Percentiles rank a stretch among this genome's conserved stretches.
phyloP scores from a whole-genome alignment of 2,888 invertebrate species.

The Calephelis perditalis region DNA sequence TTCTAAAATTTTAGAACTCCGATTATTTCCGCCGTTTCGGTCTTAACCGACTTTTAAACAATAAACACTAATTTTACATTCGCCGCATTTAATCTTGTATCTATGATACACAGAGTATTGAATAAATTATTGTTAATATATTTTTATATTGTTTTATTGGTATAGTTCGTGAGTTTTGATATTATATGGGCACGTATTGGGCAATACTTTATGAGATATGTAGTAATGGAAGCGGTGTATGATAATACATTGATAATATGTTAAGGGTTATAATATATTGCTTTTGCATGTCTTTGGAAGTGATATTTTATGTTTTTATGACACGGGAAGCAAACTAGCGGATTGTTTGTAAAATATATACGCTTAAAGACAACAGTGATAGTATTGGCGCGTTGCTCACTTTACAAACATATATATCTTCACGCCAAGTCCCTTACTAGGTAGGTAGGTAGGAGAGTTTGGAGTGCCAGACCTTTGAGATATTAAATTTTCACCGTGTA shows the following conservation, averaged over 20 bases:
- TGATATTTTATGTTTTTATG: too few relatives aligned
- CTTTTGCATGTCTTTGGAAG: conserved; percentile 8
- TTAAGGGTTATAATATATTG: conserved; percentile 7
- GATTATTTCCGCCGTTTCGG: background rate
- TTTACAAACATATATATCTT: too few relatives aligned
- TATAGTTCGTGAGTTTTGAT: conserved; percentile 57
- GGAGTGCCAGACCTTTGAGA: too few relatives aligned
- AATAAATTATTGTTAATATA: conserved; percentile 71
- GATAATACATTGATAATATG: conserved; percentile 8
- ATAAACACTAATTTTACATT: conserved; percentile 3
- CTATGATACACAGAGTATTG: conserved; percentile 38
- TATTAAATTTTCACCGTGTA: too few relatives aligned
- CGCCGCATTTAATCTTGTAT: conserved; percentile 24
- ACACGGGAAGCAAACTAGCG: too few relatives aligned
- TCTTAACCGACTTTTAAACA: background rate
- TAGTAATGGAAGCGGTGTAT: conserved; percentile 13
- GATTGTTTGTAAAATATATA: too few relatives aligned
- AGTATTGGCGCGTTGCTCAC: too few relatives aligned
- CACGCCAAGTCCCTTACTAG: too few relatives aligned
- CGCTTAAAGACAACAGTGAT: too few relatives aligned
- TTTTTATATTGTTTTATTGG: conserved; percentile 73
- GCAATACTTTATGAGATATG: conserved; percentile 39
- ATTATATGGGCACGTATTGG: conserved; percentile 50
- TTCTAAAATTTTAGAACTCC: background rate
- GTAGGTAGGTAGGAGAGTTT: too few relatives aligned